Conservation (phyloP, 2,888 invertebrate genomes). For the Linnaemya vulpina region DNA sequence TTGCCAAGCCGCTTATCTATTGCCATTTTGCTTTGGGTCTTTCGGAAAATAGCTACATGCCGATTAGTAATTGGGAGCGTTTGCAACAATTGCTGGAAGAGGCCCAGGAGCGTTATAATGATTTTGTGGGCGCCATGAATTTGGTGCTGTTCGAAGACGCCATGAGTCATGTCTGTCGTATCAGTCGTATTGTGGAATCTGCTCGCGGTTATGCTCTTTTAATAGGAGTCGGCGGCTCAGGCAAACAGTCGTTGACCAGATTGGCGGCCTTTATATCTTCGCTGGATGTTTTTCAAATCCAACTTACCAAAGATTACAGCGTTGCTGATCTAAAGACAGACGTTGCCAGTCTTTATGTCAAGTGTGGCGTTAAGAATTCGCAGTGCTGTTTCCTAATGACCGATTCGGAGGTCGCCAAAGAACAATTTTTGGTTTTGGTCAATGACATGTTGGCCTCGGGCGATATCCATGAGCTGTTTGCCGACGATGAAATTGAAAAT, state of each 20-base stretch:
- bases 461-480: slow-evolving; percentile 94
- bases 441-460: slow-evolving; percentile 97
- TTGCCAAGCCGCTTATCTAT: slow-evolving; percentile 91
- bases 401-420: slow-evolving; percentile 95
- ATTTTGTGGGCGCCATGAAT: slow-evolving; percentile 95
- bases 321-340: slow-evolving; percentile 91
- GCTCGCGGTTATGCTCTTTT: slow-evolving; percentile 96
- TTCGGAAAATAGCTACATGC: slow-evolving; percentile 95
- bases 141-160: slow-evolving; percentile 97
- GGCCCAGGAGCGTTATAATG: slow-evolving; percentile 93
- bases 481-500: slow-evolving; percentile 95
- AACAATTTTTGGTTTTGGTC: slow-evolving; percentile 94
- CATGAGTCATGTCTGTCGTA: slow-evolving; percentile 95
- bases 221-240: slow-evolving; percentile 97
- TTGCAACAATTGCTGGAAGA: slow-evolving; percentile 90
- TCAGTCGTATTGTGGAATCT: slow-evolving; percentile 95
- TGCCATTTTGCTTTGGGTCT: slow-evolving; percentile 96
- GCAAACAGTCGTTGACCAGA: slow-evolving; percentile 95
- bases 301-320: slow-evolving; percentile 94
- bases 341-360: slow-evolving; percentile 89
- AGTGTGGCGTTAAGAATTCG: slow-evolving; percentile 93
- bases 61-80: slow-evolving; percentile 88
- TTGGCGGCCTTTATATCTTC: slow-evolving; percentile 95
- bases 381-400: slow-evolving; percentile 95
- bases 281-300: slow-evolving; percentile 96